Percentiles rank a stretch among this genome's conserved stretches.
Conservation (phyloP, 2,888 invertebrate species). For the Lymantria dispar region DNA sequence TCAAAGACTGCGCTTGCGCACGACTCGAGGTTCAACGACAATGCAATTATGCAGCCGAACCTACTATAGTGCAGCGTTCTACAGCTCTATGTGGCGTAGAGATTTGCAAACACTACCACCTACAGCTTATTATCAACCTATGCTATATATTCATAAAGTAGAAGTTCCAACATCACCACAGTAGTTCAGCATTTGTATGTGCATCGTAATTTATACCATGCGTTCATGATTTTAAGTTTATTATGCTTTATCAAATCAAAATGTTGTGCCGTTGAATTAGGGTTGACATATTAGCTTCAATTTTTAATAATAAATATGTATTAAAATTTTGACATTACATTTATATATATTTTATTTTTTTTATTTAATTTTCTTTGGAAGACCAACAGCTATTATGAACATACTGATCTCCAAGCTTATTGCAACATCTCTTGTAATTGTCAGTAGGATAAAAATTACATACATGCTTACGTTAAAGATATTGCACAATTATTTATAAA, state of each 20-base stretch:
- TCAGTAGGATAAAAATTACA: too few species aligned
- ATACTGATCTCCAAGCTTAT: too few species aligned
- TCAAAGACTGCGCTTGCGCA: slow-evolving; percentile 22
- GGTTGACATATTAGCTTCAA: not conserved
- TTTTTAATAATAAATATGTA: not conserved
- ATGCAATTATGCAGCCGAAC: slow-evolving; percentile 31
- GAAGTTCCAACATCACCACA: not conserved
- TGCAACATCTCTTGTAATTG: too few species aligned
- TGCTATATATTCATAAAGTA: not conserved
- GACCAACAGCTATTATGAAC: too few species aligned
- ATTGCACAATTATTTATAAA: too few species aligned
- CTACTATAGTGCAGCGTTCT: slow-evolving; percentile 1
- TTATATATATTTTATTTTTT: too few species aligned
- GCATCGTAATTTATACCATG: not conserved
- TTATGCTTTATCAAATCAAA: not conserved
- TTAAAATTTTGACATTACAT: not conserved
- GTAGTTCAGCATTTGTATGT: not conserved
- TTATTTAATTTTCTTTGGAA: too few species aligned
- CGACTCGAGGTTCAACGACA: slow-evolving; percentile 36
- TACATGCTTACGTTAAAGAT: too few species aligned
- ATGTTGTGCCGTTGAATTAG: not conserved
- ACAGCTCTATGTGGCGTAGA: slow-evolving; percentile 6
- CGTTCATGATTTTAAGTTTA: not conserved
- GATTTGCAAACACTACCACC: slow-evolving; percentile 1
- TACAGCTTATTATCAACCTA: not conserved